Conservation (phyloP, 1,140 invertebrate genomes). For the Habropoda laboriosa region DNA sequence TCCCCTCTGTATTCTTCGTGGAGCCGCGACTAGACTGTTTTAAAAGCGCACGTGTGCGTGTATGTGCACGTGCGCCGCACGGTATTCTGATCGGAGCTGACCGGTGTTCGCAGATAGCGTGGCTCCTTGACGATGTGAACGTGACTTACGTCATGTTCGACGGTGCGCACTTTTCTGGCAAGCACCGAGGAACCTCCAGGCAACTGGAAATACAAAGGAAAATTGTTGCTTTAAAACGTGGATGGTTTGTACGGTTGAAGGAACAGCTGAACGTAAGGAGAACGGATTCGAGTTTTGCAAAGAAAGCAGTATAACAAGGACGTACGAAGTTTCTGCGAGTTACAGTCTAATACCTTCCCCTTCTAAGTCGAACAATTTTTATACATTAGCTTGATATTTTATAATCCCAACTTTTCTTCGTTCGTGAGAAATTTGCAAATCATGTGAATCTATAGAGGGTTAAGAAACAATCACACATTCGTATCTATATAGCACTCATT, state of each 20-base stretch:
- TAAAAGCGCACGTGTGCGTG: not conserved
- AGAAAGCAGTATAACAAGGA: too few relatives aligned
- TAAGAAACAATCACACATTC: too few relatives aligned
- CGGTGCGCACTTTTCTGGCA: not conserved
- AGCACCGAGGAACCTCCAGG: not conserved
- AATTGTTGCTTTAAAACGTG: not conserved
- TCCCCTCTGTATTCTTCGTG: constrained; percentile 11
- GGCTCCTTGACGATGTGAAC: not conserved
- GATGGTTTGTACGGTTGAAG: not conserved
- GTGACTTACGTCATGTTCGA: constrained; percentile 1
- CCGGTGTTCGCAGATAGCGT: not conserved
- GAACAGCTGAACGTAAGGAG: not conserved
- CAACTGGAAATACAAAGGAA: not conserved
- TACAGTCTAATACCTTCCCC: too few relatives aligned
- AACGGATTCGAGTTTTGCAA: too few relatives aligned
- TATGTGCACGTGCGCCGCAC: constrained; percentile 37
- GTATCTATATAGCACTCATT: too few relatives aligned
- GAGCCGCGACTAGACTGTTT: constrained; percentile 28
- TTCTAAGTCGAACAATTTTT: too few relatives aligned
- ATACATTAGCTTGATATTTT: too few relatives aligned
- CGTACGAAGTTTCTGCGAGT: too few relatives aligned
- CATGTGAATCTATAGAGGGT: too few relatives aligned
- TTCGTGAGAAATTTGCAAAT: too few relatives aligned
- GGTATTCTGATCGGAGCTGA: constrained; percentile 5
- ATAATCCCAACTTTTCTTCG: too few relatives aligned